Evolutionary conservation across 2,888 invertebrate genomes (phyloP), one percentile per base, ranked within the genome.

Genomic region (Lymantria monacha): DNA sequence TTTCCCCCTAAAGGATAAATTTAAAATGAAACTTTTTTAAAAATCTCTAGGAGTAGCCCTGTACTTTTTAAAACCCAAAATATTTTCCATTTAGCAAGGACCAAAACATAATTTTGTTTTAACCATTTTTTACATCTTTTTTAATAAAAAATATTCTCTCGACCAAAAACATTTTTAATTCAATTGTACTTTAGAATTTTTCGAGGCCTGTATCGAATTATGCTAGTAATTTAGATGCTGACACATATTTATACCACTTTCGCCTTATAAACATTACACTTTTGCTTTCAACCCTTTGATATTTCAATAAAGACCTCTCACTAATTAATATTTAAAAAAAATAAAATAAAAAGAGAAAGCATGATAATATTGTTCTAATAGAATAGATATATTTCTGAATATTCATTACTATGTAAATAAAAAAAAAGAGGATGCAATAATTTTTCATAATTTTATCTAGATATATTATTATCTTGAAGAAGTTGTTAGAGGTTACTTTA

Each of bases 381-480:
- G 61, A 58, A 68, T 65, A 74, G 68, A 63, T 66, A 69, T 65
- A 69, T 71, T 72, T 75, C 77, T 74, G 70, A 70, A 69, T 70
- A 66, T 71, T 74, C 64, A 76, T 73, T 78, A 76, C 59, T 76
- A 73, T 84, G 85, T 87, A 86, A 64, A 85, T 85, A 87, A 76
- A 76, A 33, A 33, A 50, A 78, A 63, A 74, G 66, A 70, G 64
- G 72, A 87, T 78, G 89, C 89, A 88, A 89, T 89, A 88, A 87
- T 85, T 86, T 87, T 86, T 81, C 82, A 79, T 85, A 85, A 83
- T 79, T 83, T 80, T 81, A 81, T 76, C 73, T 81, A 42, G 40
- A 33, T 22, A 43, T 38, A 46, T 30, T 30, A 42, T 41, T 72
- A 71, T 76, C 74, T 63, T 67, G 53, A 74, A 68, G 68, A 80